phyloP scores from a whole-genome alignment of 2,888 invertebrate genomes.

The Trissoscelio sp. region DNA sequence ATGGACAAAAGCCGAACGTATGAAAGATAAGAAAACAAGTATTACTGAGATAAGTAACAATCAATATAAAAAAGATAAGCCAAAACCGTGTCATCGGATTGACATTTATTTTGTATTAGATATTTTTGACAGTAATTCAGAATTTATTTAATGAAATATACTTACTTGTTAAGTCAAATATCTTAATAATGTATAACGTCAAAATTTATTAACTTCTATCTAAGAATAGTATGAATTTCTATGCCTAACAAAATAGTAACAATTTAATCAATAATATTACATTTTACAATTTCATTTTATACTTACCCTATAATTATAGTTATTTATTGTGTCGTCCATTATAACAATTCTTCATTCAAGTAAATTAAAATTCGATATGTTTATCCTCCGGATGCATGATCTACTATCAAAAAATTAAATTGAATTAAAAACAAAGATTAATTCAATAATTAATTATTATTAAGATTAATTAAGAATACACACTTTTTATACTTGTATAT shows the following conservation, averaged over 20 bases:
- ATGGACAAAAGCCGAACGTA: background rate
- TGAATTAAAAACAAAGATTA: no score
- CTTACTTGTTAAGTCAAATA: background rate
- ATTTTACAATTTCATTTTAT: conserved; percentile 1
- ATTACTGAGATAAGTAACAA: conserved; percentile 22
- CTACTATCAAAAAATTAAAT: conserved; percentile 31
- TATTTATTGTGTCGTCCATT: conserved; percentile 33
- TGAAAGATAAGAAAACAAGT: conserved; percentile 7
- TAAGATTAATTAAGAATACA: no score
- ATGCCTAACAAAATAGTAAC: background rate
- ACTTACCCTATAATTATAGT: conserved; percentile 31
- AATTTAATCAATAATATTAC: background rate
- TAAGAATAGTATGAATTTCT: no score
- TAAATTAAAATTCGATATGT: background rate
- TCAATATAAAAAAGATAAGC: conserved; percentile 18
- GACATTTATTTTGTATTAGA: conserved; percentile 3
- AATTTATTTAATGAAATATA: background rate
- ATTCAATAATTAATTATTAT: no score
- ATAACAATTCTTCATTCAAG: background rate
- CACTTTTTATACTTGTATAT: no score
- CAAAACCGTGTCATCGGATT: conserved; percentile 11
- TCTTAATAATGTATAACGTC: background rate
- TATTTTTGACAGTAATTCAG: background rate
- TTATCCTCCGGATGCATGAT: conserved; percentile 17
- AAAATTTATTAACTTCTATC: no score